Base-by-base conservation (phyloP, 2,113 vertebrate species). In the Dolichallabes microphthalmus region DNA sequence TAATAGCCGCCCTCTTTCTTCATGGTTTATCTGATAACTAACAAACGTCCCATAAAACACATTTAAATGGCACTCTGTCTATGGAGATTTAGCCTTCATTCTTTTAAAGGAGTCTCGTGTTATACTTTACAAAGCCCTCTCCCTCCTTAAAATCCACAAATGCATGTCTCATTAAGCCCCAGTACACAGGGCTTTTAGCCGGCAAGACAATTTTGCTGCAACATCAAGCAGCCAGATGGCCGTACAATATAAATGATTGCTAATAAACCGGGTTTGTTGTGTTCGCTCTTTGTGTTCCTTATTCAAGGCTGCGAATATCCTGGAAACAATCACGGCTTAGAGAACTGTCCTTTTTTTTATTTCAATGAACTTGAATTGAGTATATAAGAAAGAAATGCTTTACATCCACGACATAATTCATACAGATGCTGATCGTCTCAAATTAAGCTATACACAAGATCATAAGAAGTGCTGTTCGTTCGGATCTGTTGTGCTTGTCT, bases 271-370 rank as follows among this genome's bases (percentile, higher is more conserved):
- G 39, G 64, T 60, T 79, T 79, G 55, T 60, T 17, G 11, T 78
- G 75, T 58, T 19, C n/a, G 14, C 58, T 32, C 27, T 57, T 79
- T 60, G 76, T 12, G 30, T 60, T 79, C 55, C 55, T 58, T 57
- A 77, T 32, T 77, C 32, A 27, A 20, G 53, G 9, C 53, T 39
- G 30, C 17, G 58, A 22, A 78, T 20, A 58, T 35, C 10, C 55
- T 39, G 30, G 76, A 39, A 60, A 79, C 30, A 35, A 60, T 35
- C 19, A 14, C 10, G 19, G 5, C 25, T 60, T 79, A 35, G 76
- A 79, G 76, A 82, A 69, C 80, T 57, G 61, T 63, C 25, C 5
- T 22, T 64, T 84, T 84, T 84, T 25, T 84, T 76, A 84, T 77
- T 85, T 84, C 45, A 66, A 55, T 61, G 58, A 45, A 25, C 25